Evolutionary conservation across 2,797 vertebrate genomes (phyloP).

Genomic region (Fistularia commersonii): DNA sequence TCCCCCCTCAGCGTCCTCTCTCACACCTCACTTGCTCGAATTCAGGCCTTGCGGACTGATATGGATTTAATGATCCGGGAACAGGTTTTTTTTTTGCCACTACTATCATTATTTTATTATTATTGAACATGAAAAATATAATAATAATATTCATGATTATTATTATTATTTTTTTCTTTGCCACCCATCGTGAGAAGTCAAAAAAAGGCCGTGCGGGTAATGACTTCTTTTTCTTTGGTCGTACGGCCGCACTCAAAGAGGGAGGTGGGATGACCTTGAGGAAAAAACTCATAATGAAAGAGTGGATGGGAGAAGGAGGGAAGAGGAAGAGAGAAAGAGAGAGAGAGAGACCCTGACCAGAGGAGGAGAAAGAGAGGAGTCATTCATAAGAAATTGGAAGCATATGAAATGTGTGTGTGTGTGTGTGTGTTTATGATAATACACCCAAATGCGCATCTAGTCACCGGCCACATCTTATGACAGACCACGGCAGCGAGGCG

Average conservation of each 20-base stretch:
- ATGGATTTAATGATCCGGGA: slow-evolving; percentile 63
- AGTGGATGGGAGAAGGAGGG: slow-evolving; percentile 90
- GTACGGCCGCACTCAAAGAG: slow-evolving; percentile 50
- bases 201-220: slow-evolving; percentile 62
- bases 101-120: too few relatives aligned
- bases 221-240: slow-evolving; percentile 71
- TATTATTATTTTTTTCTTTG: too few relatives aligned
- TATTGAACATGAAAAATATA: too few relatives aligned
- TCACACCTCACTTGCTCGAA: background rate
- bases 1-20: background rate
- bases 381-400: slow-evolving; percentile 72
- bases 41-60: slow-evolving; percentile 41
- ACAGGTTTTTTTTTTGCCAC: slow-evolving; percentile 69
- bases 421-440: too few relatives aligned
- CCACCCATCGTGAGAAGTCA: too few relatives aligned
- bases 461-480: slow-evolving; percentile 63
- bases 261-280: slow-evolving; percentile 72
- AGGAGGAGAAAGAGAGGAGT: slow-evolving; percentile 57
- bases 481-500: slow-evolving; percentile 47
- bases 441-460: slow-evolving; percentile 61
- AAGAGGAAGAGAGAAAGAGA: slow-evolving; percentile 51
- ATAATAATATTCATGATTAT: too few relatives aligned
- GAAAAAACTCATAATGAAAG: slow-evolving; percentile 64
- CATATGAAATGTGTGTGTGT: slow-evolving; percentile 61
- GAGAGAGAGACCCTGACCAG: slow-evolving; percentile 64